A percentile compares a stretch with the other conserved stretches of the same genome.
Evolutionary conservation across 2,797 vertebrate genomes (phyloP).

Genomic region (Denticeps clupeoides): DNA sequence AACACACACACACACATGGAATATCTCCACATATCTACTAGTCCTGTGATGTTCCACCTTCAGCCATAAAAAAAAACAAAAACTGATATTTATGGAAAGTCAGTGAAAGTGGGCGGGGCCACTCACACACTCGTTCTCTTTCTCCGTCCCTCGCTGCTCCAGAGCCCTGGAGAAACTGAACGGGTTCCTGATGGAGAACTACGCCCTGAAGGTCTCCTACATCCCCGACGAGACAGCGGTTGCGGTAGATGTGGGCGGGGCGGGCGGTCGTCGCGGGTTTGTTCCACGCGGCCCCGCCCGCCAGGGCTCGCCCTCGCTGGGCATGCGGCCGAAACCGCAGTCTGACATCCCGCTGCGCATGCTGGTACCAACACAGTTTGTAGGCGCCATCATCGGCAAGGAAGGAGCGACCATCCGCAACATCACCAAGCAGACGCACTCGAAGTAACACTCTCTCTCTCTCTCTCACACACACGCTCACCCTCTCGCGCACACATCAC

Average conservation of each 20-base stretch:
- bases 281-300: conserved; percentile 74
- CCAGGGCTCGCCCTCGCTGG: conserved; percentile 73
- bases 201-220: conserved; percentile 88
- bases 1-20: no score
- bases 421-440: conserved; percentile 97
- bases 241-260: conserved; percentile 51
- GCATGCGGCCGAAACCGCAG: conserved; percentile 77
- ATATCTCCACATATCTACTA: no score
- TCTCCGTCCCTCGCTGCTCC: not conserved
- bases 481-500: not conserved
- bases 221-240: conserved; percentile 86
- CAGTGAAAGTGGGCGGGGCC: no score
- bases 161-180: conserved; percentile 98
- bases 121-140: not conserved
- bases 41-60: no score
- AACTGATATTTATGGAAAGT: no score
- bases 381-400: conserved; percentile 96
- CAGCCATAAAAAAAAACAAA: no score
- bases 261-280: conserved; percentile 72
- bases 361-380: conserved; percentile 93
- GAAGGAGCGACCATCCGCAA: conserved; percentile 95
- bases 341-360: conserved; percentile 86
- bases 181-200: conserved; percentile 89
- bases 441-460: conserved; percentile 67
- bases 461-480: not conserved